Base-by-base conservation (phyloP, 2,113 vertebrate species). In the Callopanchax toddi region DNA sequence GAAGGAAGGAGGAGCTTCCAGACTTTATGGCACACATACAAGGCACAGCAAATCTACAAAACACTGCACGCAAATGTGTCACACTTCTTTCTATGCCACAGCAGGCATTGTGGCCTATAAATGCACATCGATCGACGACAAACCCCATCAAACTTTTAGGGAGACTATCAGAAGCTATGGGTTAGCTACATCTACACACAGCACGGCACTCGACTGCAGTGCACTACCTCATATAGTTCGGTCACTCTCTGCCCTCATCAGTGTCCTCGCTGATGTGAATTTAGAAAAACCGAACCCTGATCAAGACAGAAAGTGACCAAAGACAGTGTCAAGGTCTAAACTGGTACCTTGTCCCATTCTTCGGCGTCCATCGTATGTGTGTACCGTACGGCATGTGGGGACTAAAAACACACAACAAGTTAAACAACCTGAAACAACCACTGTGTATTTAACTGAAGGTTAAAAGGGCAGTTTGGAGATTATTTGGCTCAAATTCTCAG, bases 401-500 rank as follows among this genome's bases (percentile, higher is more conserved):
- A 82, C 91, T 92, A 91, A 84, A 91, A 91, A 87, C 84, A 87
- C 84, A 90, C 84, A 89, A 87, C 67, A 85, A 46, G 87, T 90
- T 89, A 90, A 80, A 86, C 76, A 87, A 37, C 44, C 78, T 73
- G 71, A 70, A 84, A 88, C 48, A 82, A 75, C 25, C 60, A 74
- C 37, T 32, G 23, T 51, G 40, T 39, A 66, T 76, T 61, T 69
- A 25, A 53, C 37, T 77, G 32, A 65, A 58, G 13, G 21, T 7
- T 52, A 17, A 36, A 26, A 39, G n/a, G n/a, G n/a, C n/a, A n/a
- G n/a, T n/a, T n/a, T n/a, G n/a, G n/a, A n/a, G n/a, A n/a, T n/a
- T n/a, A 32, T 32, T 32, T 32, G 6, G 29, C 29, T 32, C 29
- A 8, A 32, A 1, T 1, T 32, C 10, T 32, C 10, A 32, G 29